phyloP scores from a whole-genome alignment of 2,888 invertebrate genomes.

The Melipona beecheii region DNA sequence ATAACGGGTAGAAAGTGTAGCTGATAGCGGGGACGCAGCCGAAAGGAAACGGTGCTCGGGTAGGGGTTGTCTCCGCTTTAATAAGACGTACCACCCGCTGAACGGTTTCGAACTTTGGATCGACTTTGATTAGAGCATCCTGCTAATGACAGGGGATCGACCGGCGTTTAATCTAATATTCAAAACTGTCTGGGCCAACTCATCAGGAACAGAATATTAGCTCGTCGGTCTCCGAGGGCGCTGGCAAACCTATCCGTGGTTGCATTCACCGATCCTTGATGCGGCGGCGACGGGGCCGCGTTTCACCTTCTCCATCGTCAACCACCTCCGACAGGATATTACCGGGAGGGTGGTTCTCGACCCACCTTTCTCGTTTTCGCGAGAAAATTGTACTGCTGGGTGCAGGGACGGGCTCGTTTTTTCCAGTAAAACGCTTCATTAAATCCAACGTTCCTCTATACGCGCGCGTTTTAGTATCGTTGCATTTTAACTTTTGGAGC shows the following conservation, averaged over 20 bases:
- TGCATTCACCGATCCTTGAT: conserved; percentile 50
- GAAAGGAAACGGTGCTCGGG: conserved; percentile 4
- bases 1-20: conserved; percentile 51
- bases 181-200: conserved; percentile 78
- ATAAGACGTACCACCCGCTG: conserved; percentile 70
- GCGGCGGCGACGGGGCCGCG: neutral
- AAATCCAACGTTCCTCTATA: no score
- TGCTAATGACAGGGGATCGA: conserved; percentile 81
- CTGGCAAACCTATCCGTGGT: conserved; percentile 46
- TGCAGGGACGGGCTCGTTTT: no score
- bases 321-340: conserved; percentile 52
- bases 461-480: no score
- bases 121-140: conserved; percentile 81
- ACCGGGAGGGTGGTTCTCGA: neutral
- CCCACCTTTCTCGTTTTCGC: neutral
- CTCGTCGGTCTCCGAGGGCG: conserved; percentile 46
- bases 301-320: conserved; percentile 23
- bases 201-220: conserved; percentile 66
- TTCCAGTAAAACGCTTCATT: no score
- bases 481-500: no score
- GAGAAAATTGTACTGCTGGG: conserved; percentile 23
- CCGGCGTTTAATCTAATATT: conserved; percentile 81
- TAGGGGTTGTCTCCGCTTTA: conserved; percentile 61
- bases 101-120: conserved; percentile 73
- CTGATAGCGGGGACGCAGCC: conserved; percentile 25